Evolutionary conservation across 2,113 vertebrate species (phyloP).

Genomic region (Hippoglossus stenolepis): DNA sequence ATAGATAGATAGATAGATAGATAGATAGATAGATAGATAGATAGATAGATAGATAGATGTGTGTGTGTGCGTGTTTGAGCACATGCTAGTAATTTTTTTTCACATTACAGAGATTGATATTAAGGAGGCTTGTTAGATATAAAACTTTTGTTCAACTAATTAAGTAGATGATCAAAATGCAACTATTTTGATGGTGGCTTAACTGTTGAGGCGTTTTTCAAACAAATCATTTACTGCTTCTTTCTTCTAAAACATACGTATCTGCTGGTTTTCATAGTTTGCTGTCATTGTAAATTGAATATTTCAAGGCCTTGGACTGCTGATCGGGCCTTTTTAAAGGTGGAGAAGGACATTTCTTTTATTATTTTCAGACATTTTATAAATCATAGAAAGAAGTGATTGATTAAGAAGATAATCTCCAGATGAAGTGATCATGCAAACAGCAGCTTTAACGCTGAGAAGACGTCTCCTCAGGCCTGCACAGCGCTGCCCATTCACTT

Average conservation of each 20-base stretch:
- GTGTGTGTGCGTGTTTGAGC: too few species aligned
- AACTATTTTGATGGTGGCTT: too few species aligned
- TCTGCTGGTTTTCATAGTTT: neutral
- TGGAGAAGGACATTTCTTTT: neutral
- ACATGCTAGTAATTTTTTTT: too few species aligned
- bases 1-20: too few species aligned
- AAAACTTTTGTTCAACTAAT: too few species aligned
- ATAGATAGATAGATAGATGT: too few species aligned
- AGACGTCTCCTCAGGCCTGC: slow-evolving; percentile 8
- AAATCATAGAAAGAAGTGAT: neutral
- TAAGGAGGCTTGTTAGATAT: too few species aligned
- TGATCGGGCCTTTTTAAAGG: neutral
- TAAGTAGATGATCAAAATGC: neutral
- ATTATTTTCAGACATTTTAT: neutral
- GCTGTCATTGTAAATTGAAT: neutral
- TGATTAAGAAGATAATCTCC: neutral
- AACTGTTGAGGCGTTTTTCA: too few species aligned
- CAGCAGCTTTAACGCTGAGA: neutral
- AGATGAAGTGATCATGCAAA: neutral
- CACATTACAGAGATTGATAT: too few species aligned
- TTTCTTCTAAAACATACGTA: too few species aligned
- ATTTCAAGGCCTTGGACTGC: neutral
- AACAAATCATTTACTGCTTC: too few species aligned
- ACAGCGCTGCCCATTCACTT: slow-evolving; percentile 32
- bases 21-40: too few species aligned